Evolutionary conservation across 2,888 invertebrate species (phyloP), one percentile per base, ranked within the genome.

Genomic region (Atherix ibis): DNA sequence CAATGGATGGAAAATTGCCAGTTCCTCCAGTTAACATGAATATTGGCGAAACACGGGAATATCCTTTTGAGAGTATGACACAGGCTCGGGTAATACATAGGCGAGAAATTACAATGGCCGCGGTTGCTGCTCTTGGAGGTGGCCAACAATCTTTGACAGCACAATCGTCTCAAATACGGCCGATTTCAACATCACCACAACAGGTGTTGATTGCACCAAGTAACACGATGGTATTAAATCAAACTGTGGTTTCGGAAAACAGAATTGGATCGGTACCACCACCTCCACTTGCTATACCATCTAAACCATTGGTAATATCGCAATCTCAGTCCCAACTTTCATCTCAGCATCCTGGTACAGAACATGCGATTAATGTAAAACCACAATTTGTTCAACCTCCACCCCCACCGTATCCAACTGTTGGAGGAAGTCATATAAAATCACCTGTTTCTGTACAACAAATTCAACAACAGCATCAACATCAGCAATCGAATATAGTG

Each of bases 21-120:
- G 62, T 68, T 48, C 65, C 71, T 46, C 67, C 63, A 56, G 65
- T 66, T 48, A 70, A 58, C 61, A 71, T 62, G 40, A 37, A 45
- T 15, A 29, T 41, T 13, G 40, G 36, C 8, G 65, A 64, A 25
- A 52, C 63, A 55, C 64, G 69, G 51, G 71, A 72, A 52, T 88
- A 77, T 63, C 87, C 88, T 27, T 88, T 88, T 58, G 82, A 84
- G 50, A 87, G 87, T 59, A 88, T 89, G 88, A 84, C 85, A 30
- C 82, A 83, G 53, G 82, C 82, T 41, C 75, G 85, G 57, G 83
- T 85, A 32, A 78, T 85, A 62, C 84, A 85, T 51, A 71, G 74
- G 50, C 73, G 80, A 50, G 79, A 71, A 53, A 68, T 69, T 43
- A 68, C 69, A 27, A 48, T 70, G 47, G 67, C 67, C 56, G 42